phyloP scores from a whole-genome alignment of 1,140 invertebrate genomes.

The Philopotamus ludificatus region DNA sequence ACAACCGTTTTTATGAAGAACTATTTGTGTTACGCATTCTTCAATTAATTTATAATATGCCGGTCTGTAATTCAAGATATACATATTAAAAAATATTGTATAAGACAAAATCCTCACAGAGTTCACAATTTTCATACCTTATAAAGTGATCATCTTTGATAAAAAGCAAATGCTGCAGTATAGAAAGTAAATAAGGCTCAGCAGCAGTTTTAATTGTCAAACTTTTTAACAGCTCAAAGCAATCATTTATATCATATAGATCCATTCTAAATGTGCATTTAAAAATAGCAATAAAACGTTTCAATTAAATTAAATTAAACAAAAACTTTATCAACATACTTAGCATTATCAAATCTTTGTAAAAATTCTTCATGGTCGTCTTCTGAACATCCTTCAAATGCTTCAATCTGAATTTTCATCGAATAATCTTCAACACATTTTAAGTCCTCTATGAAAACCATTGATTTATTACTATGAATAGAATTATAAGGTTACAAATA shows the following conservation, averaged over 20 bases:
- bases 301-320: background rate
- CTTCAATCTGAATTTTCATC: conserved; percentile 76
- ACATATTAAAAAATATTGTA: no score
- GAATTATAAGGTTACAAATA: conserved; percentile 39
- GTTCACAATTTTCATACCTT: no score
- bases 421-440: conserved; percentile 64
- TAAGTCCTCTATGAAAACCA: conserved; percentile 53
- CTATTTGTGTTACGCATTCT: conserved; percentile 95
- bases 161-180: conserved; percentile 91
- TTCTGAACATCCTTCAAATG: conserved; percentile 85
- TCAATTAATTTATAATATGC: conserved; percentile 97
- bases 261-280: conserved; percentile 78
- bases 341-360: conserved; percentile 88
- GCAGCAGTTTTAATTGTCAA: conserved; percentile 82
- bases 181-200: conserved; percentile 91
- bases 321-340: conserved; percentile 45
- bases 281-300: background rate
- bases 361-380: conserved; percentile 93
- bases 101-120: no score
- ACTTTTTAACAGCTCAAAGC: conserved; percentile 89
- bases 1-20: conserved; percentile 88
- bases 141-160: conserved; percentile 88
- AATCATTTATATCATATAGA: conserved; percentile 85
- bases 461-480: conserved; percentile 7
- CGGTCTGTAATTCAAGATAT: conserved; percentile 60